These are phyloP conservation scores for Epinephelus malabaricus DNA, from an alignment of 2,797 vertebrate species.

Conservation along the genomic window DNA sequence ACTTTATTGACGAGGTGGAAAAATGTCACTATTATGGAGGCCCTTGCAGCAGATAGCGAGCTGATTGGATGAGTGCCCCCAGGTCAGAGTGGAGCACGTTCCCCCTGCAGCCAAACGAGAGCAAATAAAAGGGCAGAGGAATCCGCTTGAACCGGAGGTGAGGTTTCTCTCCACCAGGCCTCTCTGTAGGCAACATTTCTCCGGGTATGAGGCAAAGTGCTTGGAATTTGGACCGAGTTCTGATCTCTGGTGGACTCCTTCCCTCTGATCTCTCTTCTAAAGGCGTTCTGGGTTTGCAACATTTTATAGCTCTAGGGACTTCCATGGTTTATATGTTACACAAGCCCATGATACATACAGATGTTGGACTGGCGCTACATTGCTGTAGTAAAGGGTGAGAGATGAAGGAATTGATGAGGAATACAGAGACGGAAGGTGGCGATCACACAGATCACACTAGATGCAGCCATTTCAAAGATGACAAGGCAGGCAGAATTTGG, in stretches of 20 bases:
- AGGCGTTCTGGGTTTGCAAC: constrained; percentile 55
- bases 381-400: constrained; percentile 18
- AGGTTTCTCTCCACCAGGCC: constrained; percentile 80
- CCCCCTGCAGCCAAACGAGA: constrained; percentile 86
- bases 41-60: constrained; percentile 89
- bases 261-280: constrained; percentile 55
- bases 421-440: constrained; percentile 6
- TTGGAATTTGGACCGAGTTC: constrained; percentile 63
- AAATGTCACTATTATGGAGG: constrained; percentile 92
- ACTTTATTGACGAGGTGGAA: constrained; percentile 91
- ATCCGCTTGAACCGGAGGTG: constrained; percentile 84
- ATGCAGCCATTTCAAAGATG: constrained; percentile 18
- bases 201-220: constrained; percentile 62
- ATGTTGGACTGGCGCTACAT: constrained; percentile 28
- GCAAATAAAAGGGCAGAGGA: constrained; percentile 86
- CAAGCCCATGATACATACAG: constrained; percentile 35
- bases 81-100: constrained; percentile 87
- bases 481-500: constrained; percentile 6
- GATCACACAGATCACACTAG: constrained; percentile 4
- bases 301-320: constrained; percentile 43
- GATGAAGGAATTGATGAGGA: constrained; percentile 29
- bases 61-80: constrained; percentile 90
- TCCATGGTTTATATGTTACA: constrained; percentile 51
- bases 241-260: constrained; percentile 64
- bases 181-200: constrained; percentile 77